Evolutionary conservation across 2,888 invertebrate species (phyloP).

Genomic region (Poecilus cupreus): DNA sequence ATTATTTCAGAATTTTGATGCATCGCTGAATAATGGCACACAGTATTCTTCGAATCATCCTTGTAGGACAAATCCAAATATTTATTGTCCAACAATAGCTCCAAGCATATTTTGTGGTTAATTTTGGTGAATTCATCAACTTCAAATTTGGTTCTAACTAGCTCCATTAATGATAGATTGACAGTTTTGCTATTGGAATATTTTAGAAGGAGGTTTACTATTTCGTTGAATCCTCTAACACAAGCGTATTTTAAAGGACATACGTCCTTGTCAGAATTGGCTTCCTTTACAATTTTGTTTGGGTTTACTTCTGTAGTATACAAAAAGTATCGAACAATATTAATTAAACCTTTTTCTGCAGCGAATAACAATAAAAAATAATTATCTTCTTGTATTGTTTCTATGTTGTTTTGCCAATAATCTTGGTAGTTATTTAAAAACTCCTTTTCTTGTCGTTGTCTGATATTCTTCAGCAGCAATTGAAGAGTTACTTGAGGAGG

Average conservation of each 20-base stretch:
- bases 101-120: background rate
- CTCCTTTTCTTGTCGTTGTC: background rate
- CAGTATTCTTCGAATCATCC: background rate
- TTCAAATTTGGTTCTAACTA: slow-evolving; percentile 21
- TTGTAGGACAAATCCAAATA: background rate
- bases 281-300: background rate
- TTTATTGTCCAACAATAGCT: slow-evolving; percentile 16
- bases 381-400: background rate
- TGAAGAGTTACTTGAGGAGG: background rate
- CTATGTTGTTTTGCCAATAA: background rate
- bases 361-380: background rate
- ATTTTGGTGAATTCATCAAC: background rate
- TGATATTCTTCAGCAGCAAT: background rate
- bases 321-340: slow-evolving; percentile 25
- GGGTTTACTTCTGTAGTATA: background rate
- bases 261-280: background rate
- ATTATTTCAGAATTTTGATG: slow-evolving; percentile 18
- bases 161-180: background rate
- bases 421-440: background rate
- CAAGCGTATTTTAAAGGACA: slow-evolving; percentile 18
- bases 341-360: slow-evolving; percentile 32
- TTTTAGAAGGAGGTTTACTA: background rate
- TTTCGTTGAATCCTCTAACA: slow-evolving; percentile 12
- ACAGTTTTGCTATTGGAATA: background rate
- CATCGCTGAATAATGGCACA: slow-evolving; percentile 8